Percentiles rank a stretch among this genome's conserved stretches.
These are phyloP conservation scores for Ranitomeya imitator DNA, from an alignment of 2,113 vertebrate species.

Conservation along the genomic window DNA sequence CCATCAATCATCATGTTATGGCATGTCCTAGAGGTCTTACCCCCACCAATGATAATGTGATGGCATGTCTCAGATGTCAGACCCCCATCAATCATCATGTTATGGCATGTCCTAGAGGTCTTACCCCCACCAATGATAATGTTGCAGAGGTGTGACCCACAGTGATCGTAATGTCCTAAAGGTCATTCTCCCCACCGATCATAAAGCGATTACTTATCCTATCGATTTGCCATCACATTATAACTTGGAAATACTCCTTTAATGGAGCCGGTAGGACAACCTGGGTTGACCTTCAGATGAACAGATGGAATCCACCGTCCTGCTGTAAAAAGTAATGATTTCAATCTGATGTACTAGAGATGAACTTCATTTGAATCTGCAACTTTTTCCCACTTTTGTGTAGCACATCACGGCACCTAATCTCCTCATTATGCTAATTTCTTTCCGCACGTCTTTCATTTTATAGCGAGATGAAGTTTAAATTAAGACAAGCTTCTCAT, in stretches of 20 bases:
- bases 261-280: not conserved
- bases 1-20: too few relatives aligned
- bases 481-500: slow-evolving; percentile 37
- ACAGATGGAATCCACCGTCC: not conserved
- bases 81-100: too few relatives aligned
- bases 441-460: slow-evolving; percentile 20
- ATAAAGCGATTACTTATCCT: too few relatives aligned
- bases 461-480: slow-evolving; percentile 33
- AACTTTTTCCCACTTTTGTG: slow-evolving; percentile 33
- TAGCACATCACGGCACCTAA: slow-evolving; percentile 17
- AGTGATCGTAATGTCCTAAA: too few relatives aligned
- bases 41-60: too few relatives aligned
- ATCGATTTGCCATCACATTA: too few relatives aligned
- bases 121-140: too few relatives aligned
- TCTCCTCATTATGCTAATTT: slow-evolving; percentile 38
- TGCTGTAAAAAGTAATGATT: not conserved
- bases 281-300: not conserved
- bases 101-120: too few relatives aligned
- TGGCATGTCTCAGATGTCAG: too few relatives aligned
- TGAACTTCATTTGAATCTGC: slow-evolving; percentile 17
- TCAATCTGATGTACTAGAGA: not conserved
- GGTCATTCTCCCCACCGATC: too few relatives aligned
- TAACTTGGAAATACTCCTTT: not conserved
- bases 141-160: too few relatives aligned
- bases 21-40: too few relatives aligned